These are phyloP conservation scores for Stegastes partitus DNA, from an alignment of 2,113 vertebrate species.

Conservation along the genomic window DNA sequence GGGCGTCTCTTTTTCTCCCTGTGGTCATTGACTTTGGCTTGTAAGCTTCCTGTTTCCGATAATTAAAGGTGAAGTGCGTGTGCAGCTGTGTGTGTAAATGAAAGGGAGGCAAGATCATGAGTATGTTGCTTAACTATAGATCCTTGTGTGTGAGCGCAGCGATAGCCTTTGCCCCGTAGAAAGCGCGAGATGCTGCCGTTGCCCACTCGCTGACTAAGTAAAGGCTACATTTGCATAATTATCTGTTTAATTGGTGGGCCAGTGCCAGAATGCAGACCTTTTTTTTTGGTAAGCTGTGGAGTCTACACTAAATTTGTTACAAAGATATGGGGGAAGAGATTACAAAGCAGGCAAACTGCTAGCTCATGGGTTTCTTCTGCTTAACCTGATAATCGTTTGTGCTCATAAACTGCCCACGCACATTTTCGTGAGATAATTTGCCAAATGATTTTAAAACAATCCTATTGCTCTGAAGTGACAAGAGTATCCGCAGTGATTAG, in stretches of 20 bases:
- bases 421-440: conserved; percentile 72
- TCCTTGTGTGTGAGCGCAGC: conserved; percentile 56
- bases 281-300: conserved; percentile 75
- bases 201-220: conserved; percentile 87
- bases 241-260: conserved; percentile 84
- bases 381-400: conserved; percentile 83
- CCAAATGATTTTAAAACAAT: conserved; percentile 73
- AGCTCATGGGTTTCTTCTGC: conserved; percentile 79
- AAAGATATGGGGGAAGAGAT: conserved; percentile 80
- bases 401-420: conserved; percentile 78
- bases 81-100: conserved; percentile 43
- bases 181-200: conserved; percentile 68
- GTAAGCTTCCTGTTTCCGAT: conserved; percentile 60
- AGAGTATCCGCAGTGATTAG: conserved; percentile 26
- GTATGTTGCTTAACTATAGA: conserved; percentile 36
- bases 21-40: conserved; percentile 66
- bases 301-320: conserved; percentile 78
- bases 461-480: conserved; percentile 42
- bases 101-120: conserved; percentile 46
- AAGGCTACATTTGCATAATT: conserved; percentile 89
- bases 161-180: conserved; percentile 66
- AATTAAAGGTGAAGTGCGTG: conserved; percentile 73
- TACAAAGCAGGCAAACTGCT: conserved; percentile 81
- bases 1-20: conserved; percentile 50
- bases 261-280: conserved; percentile 67